Conservation (phyloP, 2,888 invertebrate genomes). For the Phortica okadai region DNA sequence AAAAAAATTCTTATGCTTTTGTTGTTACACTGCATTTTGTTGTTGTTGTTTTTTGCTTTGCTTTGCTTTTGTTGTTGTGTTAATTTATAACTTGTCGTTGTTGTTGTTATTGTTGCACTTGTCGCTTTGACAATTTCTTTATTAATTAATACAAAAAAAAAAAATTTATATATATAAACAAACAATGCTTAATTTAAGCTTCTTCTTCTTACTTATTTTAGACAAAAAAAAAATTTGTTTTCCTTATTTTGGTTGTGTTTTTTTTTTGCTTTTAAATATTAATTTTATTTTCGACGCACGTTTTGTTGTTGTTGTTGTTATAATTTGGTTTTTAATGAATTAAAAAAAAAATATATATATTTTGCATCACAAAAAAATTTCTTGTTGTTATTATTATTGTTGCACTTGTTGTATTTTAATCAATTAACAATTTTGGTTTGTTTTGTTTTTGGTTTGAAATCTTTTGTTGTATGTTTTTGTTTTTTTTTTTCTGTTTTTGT, state of each 20-base stretch:
- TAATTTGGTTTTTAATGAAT: neutral
- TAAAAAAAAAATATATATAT: too few relatives aligned
- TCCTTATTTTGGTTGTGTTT: constrained; percentile 16
- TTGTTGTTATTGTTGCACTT: constrained; percentile 27
- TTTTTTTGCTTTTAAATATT: constrained; percentile 31
- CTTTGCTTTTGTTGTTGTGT: constrained; percentile 16
- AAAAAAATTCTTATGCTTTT: constrained; percentile 19
- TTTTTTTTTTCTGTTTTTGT: neutral
- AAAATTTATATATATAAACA: neutral
- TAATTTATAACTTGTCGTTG: neutral
- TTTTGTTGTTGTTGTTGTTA: neutral
- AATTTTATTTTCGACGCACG: too few relatives aligned
- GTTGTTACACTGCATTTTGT: neutral
- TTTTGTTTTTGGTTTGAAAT: constrained; percentile 34
- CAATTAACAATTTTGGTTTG: too few relatives aligned
- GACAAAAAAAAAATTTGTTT: neutral
- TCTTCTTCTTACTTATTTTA: too few relatives aligned
- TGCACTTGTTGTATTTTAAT: neutral
- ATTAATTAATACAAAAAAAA: neutral
- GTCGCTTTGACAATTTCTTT: neutral
- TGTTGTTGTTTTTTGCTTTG: constrained; percentile 4
- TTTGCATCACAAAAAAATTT: constrained; percentile 19
- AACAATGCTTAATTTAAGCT: too few relatives aligned
- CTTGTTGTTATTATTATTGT: constrained; percentile 16
- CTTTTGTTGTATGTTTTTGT: neutral